phyloP scores from a whole-genome alignment of 2,797 vertebrate genomes.

The Epinephelus malabaricus region DNA sequence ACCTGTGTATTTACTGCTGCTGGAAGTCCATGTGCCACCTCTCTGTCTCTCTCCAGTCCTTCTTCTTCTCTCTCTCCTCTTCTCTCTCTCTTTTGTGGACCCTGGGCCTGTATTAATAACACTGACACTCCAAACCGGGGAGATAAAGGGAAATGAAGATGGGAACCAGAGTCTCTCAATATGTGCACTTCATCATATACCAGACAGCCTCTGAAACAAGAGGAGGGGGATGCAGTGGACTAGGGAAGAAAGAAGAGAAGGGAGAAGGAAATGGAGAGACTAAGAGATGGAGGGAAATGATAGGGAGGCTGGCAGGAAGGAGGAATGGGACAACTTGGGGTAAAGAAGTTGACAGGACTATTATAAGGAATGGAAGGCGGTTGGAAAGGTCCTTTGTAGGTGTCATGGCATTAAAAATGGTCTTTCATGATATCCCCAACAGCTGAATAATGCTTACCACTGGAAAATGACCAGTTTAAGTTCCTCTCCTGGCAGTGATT shows the following conservation, averaged over 20 bases:
- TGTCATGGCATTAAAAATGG: background rate
- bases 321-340: constrained; percentile 15
- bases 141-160: constrained; percentile 85
- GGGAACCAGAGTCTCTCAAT: constrained; percentile 81
- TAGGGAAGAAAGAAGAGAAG: constrained; percentile 24
- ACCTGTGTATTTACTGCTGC: constrained; percentile 66
- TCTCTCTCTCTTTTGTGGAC: constrained; percentile 60
- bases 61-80: constrained; percentile 20
- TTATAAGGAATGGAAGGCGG: constrained; percentile 32
- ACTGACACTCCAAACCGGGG: constrained; percentile 73
- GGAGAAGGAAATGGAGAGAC: constrained; percentile 25
- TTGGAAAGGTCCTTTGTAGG: background rate
- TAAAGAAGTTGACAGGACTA: constrained; percentile 34
- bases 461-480: constrained; percentile 12
- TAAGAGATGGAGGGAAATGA: constrained; percentile 10
- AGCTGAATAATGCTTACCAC: background rate
- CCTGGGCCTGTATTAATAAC: constrained; percentile 80
- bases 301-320: constrained; percentile 29
- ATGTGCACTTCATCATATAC: constrained; percentile 80
- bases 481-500: background rate
- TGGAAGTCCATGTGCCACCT: constrained; percentile 66
- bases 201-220: constrained; percentile 64
- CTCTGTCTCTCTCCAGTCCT: constrained; percentile 40
- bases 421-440: constrained; percentile 15
- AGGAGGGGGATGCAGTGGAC: constrained; percentile 31